Base-by-base conservation (phyloP, 2,797 vertebrate species). In the Arctocebus calabarensis region DNA sequence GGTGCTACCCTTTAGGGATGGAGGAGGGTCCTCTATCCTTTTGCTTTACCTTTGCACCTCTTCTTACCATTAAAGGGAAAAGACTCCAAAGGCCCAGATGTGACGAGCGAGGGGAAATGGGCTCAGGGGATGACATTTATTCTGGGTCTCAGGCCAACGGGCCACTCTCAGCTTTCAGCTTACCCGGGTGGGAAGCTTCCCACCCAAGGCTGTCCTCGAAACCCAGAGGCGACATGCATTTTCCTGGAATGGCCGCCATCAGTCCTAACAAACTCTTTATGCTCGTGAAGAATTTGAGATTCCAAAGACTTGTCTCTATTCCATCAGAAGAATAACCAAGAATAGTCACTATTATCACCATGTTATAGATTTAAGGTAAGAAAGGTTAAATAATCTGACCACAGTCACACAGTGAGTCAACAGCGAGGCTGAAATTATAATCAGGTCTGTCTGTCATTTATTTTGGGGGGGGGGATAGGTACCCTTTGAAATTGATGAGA, bases 401-500 rank as follows among this genome's bases (percentile, higher is more conserved):
- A 40, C 2, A 52, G 68, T 68, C 75, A 66, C 7, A 71, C 5
- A 79, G 45, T 22, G 25, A 86, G 29, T 68, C 52, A 93, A 57
- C 29, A 75, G 52, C 59, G 45, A 91, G 48, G 48, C 25, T 75
- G 52, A 82, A 73, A 78, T 93, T 89, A 85, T 82, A 88, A 71
- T 32, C 57, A 92, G 27, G 45, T 43, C 40, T 66, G 12, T 55
- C 52, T 92, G 84, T 93, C 5, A 3, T 82, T 74, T 87, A 3
- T 88, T 73, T 66, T 48, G 45, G 48, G 17, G 61, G 87, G 83
- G 70, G 74, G 37, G 40, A 70, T 14, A 43, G 13, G 25, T 40
- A 45, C 27, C 29, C 88, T 95, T 94, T 94, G 92, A 92, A 95
- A 94, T 90, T 71, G 62, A 64, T 87, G 52, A 61, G 88, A 92